Evolutionary conservation across 2,888 invertebrate genomes (phyloP), one percentile per base, ranked within the genome.

Genomic region (Agrilus cyanescens): DNA sequence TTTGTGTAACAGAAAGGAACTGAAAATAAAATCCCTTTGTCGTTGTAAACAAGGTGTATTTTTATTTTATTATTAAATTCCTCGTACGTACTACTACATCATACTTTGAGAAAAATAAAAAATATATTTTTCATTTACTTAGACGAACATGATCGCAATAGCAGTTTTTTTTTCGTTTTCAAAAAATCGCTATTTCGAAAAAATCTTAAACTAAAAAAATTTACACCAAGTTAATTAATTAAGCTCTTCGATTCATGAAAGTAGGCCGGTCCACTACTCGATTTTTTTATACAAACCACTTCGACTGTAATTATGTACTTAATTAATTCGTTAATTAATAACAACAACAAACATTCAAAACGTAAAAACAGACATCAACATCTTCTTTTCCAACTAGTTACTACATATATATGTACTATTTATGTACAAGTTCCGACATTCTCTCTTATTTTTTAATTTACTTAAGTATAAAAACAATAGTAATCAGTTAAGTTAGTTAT

Each of bases 251-350:
- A 44, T 42, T 41, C 45, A 44, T 50, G 47, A 46, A 46, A 25
- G 25, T 55, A 55, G 55, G 55, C 55, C 55, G 55, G 51, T 55
- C 50, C 38, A 55, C 55, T 55, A 55, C 55, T 50, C 48, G 29
- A 34, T 43, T 46, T 42, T 42, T 25, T 10, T 25, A 10, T 25
- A 25, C 25, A 25, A 25, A 25, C 10, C 25, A 25, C 25, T 25
- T 25, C 25, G 25, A 25, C 10, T 25, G 8, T 10, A 25, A 25
- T 46, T 41, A 44, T 30, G 37, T 12, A 40, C 38, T 36, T 10
- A 25, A 20, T 40, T 32, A 30, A 40, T 45, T 41, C 14, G 25
- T 40, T 37, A 13, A 16, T 20, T 31, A 41, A 30, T 8, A 13
- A 39, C 14, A 37, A 47, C 37, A 37, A 32, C 18, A 31, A 45